Evolutionary conservation across 1,140 invertebrate genomes (phyloP), one percentile per base, ranked within the genome.

Genomic region (Drosophila parabipectinata): DNA sequence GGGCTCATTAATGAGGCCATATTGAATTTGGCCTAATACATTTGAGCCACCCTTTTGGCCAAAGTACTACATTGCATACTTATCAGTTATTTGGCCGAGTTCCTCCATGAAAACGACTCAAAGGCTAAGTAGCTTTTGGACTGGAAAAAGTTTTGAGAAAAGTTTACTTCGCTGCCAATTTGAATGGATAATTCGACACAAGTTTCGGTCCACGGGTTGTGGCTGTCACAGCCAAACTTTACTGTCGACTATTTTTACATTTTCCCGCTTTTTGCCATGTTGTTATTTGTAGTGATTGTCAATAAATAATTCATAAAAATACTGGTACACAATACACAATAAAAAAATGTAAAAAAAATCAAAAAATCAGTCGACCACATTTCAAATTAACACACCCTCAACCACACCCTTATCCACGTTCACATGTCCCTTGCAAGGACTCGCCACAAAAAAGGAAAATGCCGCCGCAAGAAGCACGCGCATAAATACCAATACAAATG

Each of bases 251-350:
- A 57, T 47, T n/a, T 60, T 15, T 60, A 12, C 39, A 28, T 37
- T 39, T 24, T 48, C 8, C 10, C 9, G 12, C 30, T 34, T 14
- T 55, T n/a, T 24, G n/a, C 7, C 32, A 15, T 47, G 39, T 53
- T 63, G 54, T 51, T 37, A 41, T 59, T 72, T 59, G 28, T 54
- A 64, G 44, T 72, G 45, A 52, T 50, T 58, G 57, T 78, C 69
- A 72, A 87, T 85, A 85, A 85, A 85, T 87, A 85, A 85, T 85
- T 85, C 78, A 87, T 85, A 87, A 78, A 81, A 77, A 58, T 51
- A 57, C 32, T 54, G 59, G 32, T 51, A 67, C n/a, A n/a, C n/a
- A n/a, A n/a, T n/a, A 64, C 64, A 67, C 69, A 85, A 81, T 87
- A 87, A 84, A 84, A 77, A 79, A 82, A 87, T 52, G 50, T n/a